phyloP scores from a whole-genome alignment of 2,888 invertebrate genomes.

The Volucella bombylans region DNA sequence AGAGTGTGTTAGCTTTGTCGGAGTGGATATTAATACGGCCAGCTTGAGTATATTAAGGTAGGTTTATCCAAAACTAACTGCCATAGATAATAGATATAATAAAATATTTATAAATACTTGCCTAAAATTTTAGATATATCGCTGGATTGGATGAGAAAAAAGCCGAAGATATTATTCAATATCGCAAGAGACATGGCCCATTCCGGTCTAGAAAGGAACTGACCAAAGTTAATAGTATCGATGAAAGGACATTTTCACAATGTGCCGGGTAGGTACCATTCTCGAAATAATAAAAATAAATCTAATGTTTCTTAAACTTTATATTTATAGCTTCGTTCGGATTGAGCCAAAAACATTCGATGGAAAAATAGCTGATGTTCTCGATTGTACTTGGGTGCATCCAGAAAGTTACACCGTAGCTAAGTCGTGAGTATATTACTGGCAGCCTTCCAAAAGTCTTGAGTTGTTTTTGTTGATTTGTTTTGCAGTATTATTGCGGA shows the following conservation, averaged over 20 bases:
- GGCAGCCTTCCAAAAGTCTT: neutral
- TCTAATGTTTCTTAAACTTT: neutral
- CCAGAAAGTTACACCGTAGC: constrained; percentile 93
- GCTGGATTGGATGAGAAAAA: constrained; percentile 90
- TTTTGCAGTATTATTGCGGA: constrained; percentile 79
- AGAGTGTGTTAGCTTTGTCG: constrained; percentile 96
- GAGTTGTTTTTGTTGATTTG: neutral
- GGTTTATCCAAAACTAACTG: neutral
- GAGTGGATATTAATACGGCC: constrained; percentile 94
- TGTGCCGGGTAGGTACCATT: constrained; percentile 90
- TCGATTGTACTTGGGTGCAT: constrained; percentile 94
- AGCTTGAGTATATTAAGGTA: constrained; percentile 89
- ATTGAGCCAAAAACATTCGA: constrained; percentile 82
- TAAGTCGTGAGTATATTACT: constrained; percentile 81
- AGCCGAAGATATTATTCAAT: constrained; percentile 90
- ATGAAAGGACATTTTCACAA: constrained; percentile 92
- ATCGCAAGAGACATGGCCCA: constrained; percentile 87
- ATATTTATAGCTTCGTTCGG: constrained; percentile 78
- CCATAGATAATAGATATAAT: neutral
- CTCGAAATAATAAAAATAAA: neutral
- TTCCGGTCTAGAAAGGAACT: constrained; percentile 90
- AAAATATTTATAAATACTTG: neutral
- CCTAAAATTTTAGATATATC: constrained; percentile 84
- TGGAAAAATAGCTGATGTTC: constrained; percentile 79
- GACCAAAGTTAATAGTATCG: constrained; percentile 89